Base-by-base conservation (phyloP, 2,797 vertebrate genomes). In the Cirrhinus molitorella region DNA sequence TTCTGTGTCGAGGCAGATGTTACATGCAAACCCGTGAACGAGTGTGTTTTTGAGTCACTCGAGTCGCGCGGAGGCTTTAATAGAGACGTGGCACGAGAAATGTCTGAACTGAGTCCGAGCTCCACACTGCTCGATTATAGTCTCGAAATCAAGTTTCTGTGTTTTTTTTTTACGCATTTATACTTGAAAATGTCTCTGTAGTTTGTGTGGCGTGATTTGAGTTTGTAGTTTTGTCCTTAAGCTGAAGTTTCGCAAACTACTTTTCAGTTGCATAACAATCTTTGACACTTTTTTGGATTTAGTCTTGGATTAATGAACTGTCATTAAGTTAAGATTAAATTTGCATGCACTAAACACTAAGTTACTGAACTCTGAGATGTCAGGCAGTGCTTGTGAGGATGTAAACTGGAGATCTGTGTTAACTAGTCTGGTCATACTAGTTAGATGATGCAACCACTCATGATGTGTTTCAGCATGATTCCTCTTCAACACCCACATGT, bases 361-460 rank as follows among this genome's bases (percentile, higher is more conserved):
- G 17, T 21, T 37, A 17, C 6, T 59, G n/a, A 45, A 31, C 25
- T 63, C 45, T 51, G 43, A 34, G 25, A 12, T 5, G 28, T n/a
- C 5, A n/a, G 13, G 28, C 25, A n/a, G 4, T 31, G 14, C 1
- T 75, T 43, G 16, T 6, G 34, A 14, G 10, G 3, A 40, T 43
- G 73, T 14, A 59, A 57, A 16, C 34, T 57, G 8, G n/a, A 75
- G 31, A 19, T 45, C 12, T 51, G 5, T 19, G 77, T 12, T 28
- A n/a, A 68, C 63, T 40, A 53, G 77, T 79, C 19, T 16, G n/a
- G 13, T 25, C 0, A 23, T 3, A 40, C 17, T 23, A 17, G 65
- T 40, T n/a, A 63, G 67, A 93, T 95, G 93, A 95, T 93, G 95
- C 93, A 95, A 95, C 90, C 87, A 83, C 70, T 21, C 28, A 37